Evolutionary conservation across 2,888 invertebrate genomes (phyloP), one percentile per base, ranked within the genome.

Genomic region (Cosmia pyralina): DNA sequence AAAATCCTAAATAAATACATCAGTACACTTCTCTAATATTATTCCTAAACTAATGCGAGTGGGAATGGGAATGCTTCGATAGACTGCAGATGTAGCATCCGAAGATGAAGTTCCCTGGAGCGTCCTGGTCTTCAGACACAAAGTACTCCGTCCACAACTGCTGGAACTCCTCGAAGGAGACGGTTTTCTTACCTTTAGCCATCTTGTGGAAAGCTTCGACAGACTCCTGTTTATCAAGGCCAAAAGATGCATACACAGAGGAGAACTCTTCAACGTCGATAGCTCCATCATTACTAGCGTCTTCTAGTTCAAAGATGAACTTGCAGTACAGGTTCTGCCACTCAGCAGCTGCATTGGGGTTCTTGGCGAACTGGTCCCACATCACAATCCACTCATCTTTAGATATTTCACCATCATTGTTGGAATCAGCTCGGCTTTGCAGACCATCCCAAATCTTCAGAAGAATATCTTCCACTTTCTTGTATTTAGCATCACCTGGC

Each of bases 251-350:
- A 92, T 98, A 98, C 38, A 98, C 98, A 52, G 98, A 97, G 6
- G 97, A 97, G 93, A 98, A 99, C 92, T 99, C 98, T 28, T 97
- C 97, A 72, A 97, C 97, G 91, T 98, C 98, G 87, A 98, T 98
- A 0, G 89, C 87, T 1, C 94, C 94, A 89, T 99, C 98, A 73
- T 97, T 98, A 88, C 98, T 98, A 64, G 98, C 98, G 89, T 98
- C 98, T 93, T 98, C 98, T 75, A 98, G 95, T 87, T 98, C 97
- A 92, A 98, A 98, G 97, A 98, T 98, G 92, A 98, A 98, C 90
- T 98, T 97, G 97, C 98, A 97, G 94, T 98, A 98, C 70, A 97
- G 96, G 86, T 97, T 97, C 92, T 98, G 98, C 98, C 98, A 98
- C 77, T 98, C 98, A 77, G 97, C 96, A 50, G 98, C 97, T 63